Conservation (phyloP, 2,113 vertebrate species). For the Neogobius melanostomus region DNA sequence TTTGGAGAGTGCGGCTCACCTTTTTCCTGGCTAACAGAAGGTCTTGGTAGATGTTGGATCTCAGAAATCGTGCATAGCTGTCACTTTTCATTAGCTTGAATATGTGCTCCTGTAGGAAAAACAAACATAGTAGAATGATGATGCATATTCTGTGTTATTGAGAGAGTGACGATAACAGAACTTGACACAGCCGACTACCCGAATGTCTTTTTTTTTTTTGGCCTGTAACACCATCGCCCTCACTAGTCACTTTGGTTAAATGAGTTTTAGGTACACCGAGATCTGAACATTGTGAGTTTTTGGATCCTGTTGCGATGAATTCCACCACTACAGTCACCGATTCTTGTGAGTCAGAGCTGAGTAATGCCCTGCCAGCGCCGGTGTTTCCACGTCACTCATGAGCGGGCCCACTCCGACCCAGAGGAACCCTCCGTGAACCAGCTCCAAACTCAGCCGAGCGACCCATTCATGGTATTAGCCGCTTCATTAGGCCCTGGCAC, state of each 20-base stretch:
- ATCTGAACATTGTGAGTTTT: too few relatives aligned
- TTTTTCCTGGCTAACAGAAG: constrained; percentile 92
- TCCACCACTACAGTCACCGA: constrained; percentile 9
- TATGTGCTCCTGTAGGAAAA: constrained; percentile 88
- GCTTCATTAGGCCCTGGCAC: constrained; percentile 62
- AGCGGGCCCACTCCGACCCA: constrained; percentile 7
- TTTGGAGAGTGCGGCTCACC: constrained; percentile 72
- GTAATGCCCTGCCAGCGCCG: constrained; percentile 48
- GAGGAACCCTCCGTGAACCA: constrained; percentile 35
- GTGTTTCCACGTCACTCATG: constrained; percentile 38
- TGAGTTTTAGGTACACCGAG: too few relatives aligned
- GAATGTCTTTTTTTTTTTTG: too few relatives aligned
- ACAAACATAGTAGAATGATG: background rate
- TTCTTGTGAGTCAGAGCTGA: constrained; percentile 39
- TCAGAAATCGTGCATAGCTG: constrained; percentile 96
- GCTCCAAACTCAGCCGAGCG: constrained; percentile 8
- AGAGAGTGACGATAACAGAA: background rate
- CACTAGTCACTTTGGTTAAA: too few relatives aligned
- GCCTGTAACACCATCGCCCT: too few relatives aligned
- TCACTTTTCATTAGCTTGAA: constrained; percentile 99
- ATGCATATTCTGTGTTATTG: constrained; percentile 1
- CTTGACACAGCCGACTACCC: too few relatives aligned
- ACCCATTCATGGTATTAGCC: constrained; percentile 48
- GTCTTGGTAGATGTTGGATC: constrained; percentile 94
- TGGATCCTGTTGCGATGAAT: too few relatives aligned